Evolutionary conservation across 2,888 invertebrate species (phyloP), one percentile per base, ranked within the genome.

Genomic region (Zeuzera pyrina): DNA sequence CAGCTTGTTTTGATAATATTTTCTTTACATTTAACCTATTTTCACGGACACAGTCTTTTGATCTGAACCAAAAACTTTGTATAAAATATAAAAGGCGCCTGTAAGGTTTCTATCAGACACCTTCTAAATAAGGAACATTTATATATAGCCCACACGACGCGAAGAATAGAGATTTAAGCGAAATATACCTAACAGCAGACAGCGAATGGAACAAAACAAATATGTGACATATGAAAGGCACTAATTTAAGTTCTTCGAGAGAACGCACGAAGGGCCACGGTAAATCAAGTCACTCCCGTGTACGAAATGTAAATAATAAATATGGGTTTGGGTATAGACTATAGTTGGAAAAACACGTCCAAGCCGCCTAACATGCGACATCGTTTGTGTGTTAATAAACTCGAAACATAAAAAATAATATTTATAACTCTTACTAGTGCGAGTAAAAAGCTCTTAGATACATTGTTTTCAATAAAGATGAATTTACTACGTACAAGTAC

Each of bases 241-340:
- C 68, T 76, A 77, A 79, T 76, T 79, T 70, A 78, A 72, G 58
- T 63, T 59, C 71, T 64, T 61, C 60, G 49, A 57, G 58, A 47
- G 58, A 55, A 63, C n/a, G n/a, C n/a, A 48, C 56, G 50, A 56
- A 61, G 64, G 58, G 58, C 49, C 31, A 30, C 65, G 43, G 66
- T 81, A 76, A 77, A 78, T 78, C 77, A 78, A 62, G 74, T 66
- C 69, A 64, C 71, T 70, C 70, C 76, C 58, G 70, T 52, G 50
- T 64, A 66, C 62, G 61, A 59, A 66, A 71, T 64, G 66, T 70
- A 68, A 73, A 73, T 73, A 67, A 65, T 70, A 68, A 73, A 73
- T 73, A 67, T 45, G 52, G 45, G 43, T 57, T 68, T 67, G 71
- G 59, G 50, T 19, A 6, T n/a, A n/a, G n/a, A n/a, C n/a, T n/a